A percentile compares a stretch with the other conserved stretches of the same genome.
Conservation (phyloP, 2,797 vertebrate genomes). For the Coregonus ussuriensis region DNA sequence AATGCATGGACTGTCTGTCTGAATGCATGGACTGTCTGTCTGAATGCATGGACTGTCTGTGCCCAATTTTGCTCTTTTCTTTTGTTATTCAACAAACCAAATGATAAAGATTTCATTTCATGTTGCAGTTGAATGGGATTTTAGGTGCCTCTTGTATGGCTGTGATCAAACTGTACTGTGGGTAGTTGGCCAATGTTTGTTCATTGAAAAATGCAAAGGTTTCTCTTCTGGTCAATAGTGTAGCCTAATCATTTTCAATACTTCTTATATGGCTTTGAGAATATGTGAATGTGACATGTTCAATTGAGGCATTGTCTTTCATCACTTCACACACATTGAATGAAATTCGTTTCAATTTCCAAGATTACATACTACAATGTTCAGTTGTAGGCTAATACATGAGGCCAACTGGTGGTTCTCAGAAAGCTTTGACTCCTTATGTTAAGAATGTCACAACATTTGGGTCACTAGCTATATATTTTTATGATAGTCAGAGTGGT, state of each 20-base stretch:
- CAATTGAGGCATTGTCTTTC: background rate
- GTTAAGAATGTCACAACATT: too few relatives aligned
- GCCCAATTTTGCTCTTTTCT: background rate
- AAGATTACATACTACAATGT: background rate
- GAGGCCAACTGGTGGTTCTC: background rate
- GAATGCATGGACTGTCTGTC: background rate
- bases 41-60: background rate
- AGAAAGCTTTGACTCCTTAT: too few relatives aligned
- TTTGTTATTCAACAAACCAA: background rate
- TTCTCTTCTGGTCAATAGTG: background rate
- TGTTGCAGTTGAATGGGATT: background rate
- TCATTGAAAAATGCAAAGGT: background rate
- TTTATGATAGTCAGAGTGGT: background rate
- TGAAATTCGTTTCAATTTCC: too few relatives aligned
- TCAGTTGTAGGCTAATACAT: background rate
- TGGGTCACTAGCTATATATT: background rate
- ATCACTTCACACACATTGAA: background rate
- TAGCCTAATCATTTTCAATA: background rate
- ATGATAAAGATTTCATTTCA: background rate
- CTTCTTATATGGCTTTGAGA: background rate
- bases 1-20: too few relatives aligned
- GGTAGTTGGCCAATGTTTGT: background rate
- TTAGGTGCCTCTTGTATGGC: background rate
- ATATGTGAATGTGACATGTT: background rate
- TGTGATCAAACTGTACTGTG: background rate